phyloP scores from a whole-genome alignment of 1,140 invertebrate species.

The Aphis gossypii region DNA sequence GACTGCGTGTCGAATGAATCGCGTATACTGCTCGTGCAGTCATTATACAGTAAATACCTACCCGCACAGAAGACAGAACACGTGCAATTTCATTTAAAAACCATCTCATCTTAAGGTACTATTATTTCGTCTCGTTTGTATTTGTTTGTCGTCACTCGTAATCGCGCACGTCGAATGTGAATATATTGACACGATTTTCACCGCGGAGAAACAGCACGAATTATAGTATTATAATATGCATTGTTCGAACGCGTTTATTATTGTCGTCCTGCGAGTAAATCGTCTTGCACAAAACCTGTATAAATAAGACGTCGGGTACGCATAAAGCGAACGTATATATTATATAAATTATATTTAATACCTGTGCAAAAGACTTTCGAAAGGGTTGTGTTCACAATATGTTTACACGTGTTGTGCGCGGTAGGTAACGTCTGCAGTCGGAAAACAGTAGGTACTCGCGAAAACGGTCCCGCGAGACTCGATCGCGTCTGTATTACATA shows the following conservation, averaged over 20 bases:
- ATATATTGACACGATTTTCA: conserved; percentile 13
- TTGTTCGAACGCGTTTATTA: background rate
- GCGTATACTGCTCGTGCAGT: background rate
- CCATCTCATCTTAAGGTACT: background rate
- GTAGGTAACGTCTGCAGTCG: background rate
- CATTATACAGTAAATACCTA: background rate
- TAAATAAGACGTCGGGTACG: background rate
- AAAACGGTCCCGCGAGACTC: background rate
- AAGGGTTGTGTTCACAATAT: background rate
- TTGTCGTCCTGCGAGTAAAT: background rate
- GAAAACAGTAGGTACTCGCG: background rate
- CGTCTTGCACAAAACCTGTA: background rate
- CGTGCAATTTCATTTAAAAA: background rate
- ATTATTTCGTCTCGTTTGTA: background rate
- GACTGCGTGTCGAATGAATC: conserved; percentile 3
- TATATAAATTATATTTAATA: background rate
- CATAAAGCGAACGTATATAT: too few species aligned
- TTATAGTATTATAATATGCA: background rate
- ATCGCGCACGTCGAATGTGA: background rate
- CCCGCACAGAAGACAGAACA: background rate
- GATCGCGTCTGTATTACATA: background rate
- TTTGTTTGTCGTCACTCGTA: background rate
- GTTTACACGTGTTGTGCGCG: background rate
- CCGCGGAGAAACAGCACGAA: background rate
- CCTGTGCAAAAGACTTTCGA: background rate